A percentile compares a stretch with the other conserved stretches of the same genome.
These are phyloP conservation scores for Antheraea pernyi DNA, from an alignment of 1,140 invertebrate species.

Conservation along the genomic window DNA sequence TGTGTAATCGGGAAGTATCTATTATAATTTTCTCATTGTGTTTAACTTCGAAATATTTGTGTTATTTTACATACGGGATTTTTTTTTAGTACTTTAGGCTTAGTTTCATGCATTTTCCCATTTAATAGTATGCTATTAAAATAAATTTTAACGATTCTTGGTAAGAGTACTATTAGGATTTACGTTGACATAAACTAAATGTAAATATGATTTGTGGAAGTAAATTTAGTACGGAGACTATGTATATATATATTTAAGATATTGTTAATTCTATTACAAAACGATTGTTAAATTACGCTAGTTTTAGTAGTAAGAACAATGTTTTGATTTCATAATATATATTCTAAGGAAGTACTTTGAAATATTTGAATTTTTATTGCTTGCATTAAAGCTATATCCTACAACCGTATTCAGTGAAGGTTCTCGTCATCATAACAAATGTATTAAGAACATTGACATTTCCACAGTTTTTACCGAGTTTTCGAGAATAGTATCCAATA, in stretches of 20 bases:
- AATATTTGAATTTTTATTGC: not conserved
- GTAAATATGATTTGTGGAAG: not conserved
- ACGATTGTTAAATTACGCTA: not conserved
- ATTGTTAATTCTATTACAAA: constrained; percentile 1
- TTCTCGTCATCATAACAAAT: too few relatives aligned
- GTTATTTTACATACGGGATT: too few relatives aligned
- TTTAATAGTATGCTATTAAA: not conserved
- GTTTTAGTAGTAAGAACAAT: not conserved
- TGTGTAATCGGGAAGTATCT: too few relatives aligned
- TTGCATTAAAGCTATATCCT: not conserved
- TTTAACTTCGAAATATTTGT: too few relatives aligned
- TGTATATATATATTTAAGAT: not conserved
- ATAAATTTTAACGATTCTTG: not conserved
- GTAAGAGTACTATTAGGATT: not conserved
- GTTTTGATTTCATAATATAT: not conserved
- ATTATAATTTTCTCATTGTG: not conserved
- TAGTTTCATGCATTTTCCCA: not conserved
- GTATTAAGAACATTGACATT: too few relatives aligned
- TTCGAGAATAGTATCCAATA: too few relatives aligned
- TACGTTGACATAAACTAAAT: constrained; percentile 3
- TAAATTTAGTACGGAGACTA: not conserved
- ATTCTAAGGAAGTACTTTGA: not conserved
- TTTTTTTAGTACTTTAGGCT: not conserved
- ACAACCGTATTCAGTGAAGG: too few relatives aligned
- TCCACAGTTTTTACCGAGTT: too few relatives aligned